A percentile compares a stretch with the other conserved stretches of the same genome.
Conservation (phyloP, 1,140 invertebrate species). For the Uloborus diversus region DNA sequence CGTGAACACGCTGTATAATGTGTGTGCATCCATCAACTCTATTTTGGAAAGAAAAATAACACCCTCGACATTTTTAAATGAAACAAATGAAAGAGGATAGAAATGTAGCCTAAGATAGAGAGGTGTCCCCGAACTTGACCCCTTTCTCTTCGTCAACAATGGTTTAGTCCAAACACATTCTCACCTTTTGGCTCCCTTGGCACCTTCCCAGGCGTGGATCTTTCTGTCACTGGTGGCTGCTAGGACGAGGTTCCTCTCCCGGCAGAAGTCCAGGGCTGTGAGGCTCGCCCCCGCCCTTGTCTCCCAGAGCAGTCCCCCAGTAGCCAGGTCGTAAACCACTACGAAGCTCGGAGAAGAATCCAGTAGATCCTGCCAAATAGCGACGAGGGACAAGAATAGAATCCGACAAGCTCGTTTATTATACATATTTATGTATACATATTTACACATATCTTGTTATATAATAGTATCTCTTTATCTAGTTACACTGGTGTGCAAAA, state of each 20-base stretch:
- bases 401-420: background rate
- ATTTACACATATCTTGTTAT: background rate
- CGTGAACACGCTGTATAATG: no score
- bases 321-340: conserved; percentile 2
- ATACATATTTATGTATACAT: background rate
- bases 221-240: background rate
- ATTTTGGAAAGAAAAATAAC: no score
- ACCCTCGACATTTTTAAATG: no score
- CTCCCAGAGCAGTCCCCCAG: conserved; percentile 5
- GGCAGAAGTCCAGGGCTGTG: conserved; percentile 10
- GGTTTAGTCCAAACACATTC: no score
- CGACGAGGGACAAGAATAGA: background rate
- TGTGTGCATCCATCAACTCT: no score
- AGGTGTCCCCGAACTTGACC: no score
- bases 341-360: conserved; percentile 20
- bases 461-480: background rate
- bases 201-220: background rate
- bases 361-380: conserved; percentile 14
- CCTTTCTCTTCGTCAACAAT: no score
- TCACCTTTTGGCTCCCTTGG: conserved; percentile 15
- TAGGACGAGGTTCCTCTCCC: background rate
- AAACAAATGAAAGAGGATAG: no score
- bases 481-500: no score
- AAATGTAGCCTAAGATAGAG: no score
- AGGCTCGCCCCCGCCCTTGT: background rate